Conservation (phyloP, 2,113 vertebrate species). For the Pithys albifrons region DNA sequence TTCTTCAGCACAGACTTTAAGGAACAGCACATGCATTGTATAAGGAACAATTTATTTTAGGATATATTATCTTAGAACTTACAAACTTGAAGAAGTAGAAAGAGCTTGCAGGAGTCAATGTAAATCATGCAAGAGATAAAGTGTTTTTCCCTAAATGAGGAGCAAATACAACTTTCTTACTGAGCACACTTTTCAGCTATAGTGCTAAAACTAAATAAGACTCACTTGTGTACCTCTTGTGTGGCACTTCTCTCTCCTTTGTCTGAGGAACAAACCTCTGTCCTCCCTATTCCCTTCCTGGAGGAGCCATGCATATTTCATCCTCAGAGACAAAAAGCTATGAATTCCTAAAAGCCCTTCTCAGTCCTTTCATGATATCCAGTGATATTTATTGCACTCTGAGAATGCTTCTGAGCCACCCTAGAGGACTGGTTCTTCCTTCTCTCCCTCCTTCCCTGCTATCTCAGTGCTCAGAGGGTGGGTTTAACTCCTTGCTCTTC, state of each 20-base stretch:
- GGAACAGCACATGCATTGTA: neutral
- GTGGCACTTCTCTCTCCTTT: neutral
- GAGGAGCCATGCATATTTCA: neutral
- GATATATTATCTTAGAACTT: neutral
- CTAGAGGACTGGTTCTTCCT: neutral
- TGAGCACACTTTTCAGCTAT: neutral
- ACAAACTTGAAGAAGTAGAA: neutral
- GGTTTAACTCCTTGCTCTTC: rapidly evolving
- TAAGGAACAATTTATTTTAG: neutral
- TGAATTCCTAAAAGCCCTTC: neutral
- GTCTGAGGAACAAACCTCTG: neutral
- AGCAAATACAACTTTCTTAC: neutral
- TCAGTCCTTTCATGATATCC: neutral
- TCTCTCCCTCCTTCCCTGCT: neutral
- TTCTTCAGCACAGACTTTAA: neutral
- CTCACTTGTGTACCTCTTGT: neutral
- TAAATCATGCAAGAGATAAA: neutral
- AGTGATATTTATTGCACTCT: neutral
- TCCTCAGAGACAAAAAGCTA: neutral
- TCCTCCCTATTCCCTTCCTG: neutral
- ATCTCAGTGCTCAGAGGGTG: neutral
- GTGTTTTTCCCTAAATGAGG: neutral
- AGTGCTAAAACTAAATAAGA: neutral
- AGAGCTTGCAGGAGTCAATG: neutral
- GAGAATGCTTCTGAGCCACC: neutral